Evolutionary conservation across 2,888 invertebrate species (phyloP), one percentile per base, ranked within the genome.

Genomic region (Oscheius sp.): DNA sequence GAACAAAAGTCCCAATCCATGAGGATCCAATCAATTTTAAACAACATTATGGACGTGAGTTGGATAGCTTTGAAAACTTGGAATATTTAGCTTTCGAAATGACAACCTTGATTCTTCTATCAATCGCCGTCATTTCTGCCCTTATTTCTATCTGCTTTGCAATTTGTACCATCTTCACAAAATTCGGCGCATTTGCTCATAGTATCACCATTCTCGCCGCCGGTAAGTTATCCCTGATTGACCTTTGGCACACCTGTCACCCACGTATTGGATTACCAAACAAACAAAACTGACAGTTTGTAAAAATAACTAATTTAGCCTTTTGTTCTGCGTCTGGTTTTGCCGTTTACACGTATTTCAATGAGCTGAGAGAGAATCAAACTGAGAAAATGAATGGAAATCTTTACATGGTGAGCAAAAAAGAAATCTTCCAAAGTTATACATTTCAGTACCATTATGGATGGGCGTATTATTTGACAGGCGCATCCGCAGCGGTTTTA

Each of bases 401-500:
- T 33, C 59, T 72, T 50, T 70, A 70, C 45, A 38, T 30, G 47
- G 62, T 66, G 1, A 70, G 56, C 22, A 22, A n/a, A 1, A 22
- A 20, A 14, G 5, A 28, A 17, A 2, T 9, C 20, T 36, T 22
- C n/a, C 12, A 12, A 38, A 22, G 24, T 12, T 2, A 22, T 14
- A 30, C 32, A 22, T 72, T 78, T 36, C 70, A 78, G 77, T 75
- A 74, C 50, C 77, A 80, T 45, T 80, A 75, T 56, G 75, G 75
- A 26, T 80, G 80, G 80, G 80, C 78, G 5, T 80, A 77, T 57
- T 80, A 80, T 64, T 41, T 72, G 3, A 59, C 72, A 28, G 76
- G 73, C 5, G 57, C 71, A 14, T 57, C 74, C 9, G 66, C 71
- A 2, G 69, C 70, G 0, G 50, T 78, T 14, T 67, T 75, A 20